phyloP scores from a whole-genome alignment of 2,797 vertebrate species.

The Botia almorhae region DNA sequence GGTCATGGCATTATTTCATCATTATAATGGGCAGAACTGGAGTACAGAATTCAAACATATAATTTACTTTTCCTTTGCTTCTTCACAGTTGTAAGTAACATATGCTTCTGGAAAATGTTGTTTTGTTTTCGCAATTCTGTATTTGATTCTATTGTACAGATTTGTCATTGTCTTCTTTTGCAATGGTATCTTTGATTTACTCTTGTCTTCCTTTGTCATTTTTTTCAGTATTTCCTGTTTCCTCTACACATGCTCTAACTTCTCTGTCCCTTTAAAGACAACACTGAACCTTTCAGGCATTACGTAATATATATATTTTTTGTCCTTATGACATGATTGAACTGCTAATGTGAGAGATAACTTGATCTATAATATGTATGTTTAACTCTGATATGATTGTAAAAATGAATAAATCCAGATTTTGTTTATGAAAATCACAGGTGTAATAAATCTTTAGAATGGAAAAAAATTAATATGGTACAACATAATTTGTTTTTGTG shows the following conservation, averaged over 20 bases:
- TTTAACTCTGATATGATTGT: constrained; percentile 62
- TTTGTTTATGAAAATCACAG: constrained; percentile 54
- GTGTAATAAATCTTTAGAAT: not conserved
- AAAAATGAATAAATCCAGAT: constrained; percentile 66
- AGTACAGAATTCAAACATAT: constrained; percentile 59
- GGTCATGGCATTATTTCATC: constrained; percentile 59
- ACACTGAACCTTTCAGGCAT: constrained; percentile 58
- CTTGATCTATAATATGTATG: constrained; percentile 67
- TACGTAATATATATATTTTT: constrained; percentile 55
- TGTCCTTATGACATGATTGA: constrained; percentile 60
- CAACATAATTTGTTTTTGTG: not conserved
- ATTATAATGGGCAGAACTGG: constrained; percentile 76
- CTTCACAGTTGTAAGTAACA: constrained; percentile 39
- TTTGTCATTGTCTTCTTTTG: not conserved
- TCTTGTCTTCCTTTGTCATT: not conserved
- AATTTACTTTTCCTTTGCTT: constrained; percentile 51
- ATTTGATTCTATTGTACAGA: constrained; percentile 23
- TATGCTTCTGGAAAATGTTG: constrained; percentile 19
- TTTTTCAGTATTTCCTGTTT: constrained; percentile 13
- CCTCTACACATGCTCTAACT: not conserved
- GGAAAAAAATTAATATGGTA: not conserved
- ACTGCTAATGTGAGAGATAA: constrained; percentile 66
- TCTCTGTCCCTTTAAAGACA: constrained; percentile 46
- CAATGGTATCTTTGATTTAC: not conserved
- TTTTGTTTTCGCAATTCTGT: constrained; percentile 29